These are phyloP conservation scores for Amiota mariae DNA, from an alignment of 2,888 invertebrate species.

Conservation along the genomic window DNA sequence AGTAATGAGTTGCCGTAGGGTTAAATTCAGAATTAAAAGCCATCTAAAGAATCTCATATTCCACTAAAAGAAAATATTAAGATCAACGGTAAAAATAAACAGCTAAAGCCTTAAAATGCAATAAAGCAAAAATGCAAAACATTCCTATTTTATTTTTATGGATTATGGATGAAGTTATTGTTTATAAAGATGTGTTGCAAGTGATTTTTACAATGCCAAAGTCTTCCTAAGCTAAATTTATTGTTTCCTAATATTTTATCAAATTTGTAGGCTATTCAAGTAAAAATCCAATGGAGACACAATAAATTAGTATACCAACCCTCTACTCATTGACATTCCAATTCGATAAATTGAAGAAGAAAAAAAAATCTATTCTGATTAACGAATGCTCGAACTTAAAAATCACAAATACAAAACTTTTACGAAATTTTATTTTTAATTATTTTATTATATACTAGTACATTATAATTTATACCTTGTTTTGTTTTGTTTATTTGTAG, in stretches of 20 bases:
- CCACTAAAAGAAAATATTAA: neutral
- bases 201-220: neutral
- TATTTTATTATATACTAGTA: neutral
- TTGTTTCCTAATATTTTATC: no score
- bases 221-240: neutral
- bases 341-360: no score
- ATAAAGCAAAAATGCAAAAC: constrained; percentile 12
- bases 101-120: neutral
- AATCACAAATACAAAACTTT: no score
- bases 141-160: constrained; percentile 2
- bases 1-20: neutral
- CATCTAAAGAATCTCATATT: constrained; percentile 20
- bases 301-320: no score
- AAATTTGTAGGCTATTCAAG: no score
- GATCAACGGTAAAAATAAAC: neutral
- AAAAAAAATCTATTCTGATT: no score
- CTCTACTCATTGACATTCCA: no score
- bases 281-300: no score
- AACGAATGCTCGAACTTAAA: no score
- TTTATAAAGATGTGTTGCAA: neutral
- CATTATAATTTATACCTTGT: no score
- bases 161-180: neutral
- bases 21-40: neutral
- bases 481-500: neutral
- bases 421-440: neutral